Percentiles rank a stretch among this genome's conserved stretches.
Conservation (phyloP, 1,140 invertebrate species). For the Drosophila malerkotliana region DNA sequence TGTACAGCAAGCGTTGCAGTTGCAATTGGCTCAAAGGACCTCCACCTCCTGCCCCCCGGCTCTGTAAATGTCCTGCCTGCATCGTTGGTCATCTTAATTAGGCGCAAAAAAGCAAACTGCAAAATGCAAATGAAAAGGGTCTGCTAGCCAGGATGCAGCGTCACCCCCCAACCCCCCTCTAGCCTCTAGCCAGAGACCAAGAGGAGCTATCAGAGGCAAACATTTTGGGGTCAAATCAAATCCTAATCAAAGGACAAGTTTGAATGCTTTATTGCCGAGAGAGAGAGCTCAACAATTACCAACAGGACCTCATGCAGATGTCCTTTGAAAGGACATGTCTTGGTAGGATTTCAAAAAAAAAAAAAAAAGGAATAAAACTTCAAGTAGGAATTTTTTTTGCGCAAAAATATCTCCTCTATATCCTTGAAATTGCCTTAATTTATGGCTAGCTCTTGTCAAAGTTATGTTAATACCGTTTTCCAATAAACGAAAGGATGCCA, state of each 20-base stretch:
- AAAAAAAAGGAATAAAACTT: not conserved
- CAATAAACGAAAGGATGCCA: not conserved
- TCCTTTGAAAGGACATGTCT: not conserved
- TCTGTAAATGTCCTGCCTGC: conserved; percentile 21
- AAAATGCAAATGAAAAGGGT: conserved; percentile 57
- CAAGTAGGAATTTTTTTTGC: not conserved
- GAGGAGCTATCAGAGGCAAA: conserved; percentile 36
- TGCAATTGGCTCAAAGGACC: conserved; percentile 21
- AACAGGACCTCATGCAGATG: not conserved
- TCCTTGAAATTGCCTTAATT: conserved; percentile 3
- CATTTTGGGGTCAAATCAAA: conserved; percentile 54
- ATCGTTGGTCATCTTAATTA: conserved; percentile 55
- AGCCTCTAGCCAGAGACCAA: not conserved
- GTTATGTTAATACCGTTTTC: conserved; percentile 26
- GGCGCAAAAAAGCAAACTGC: conserved; percentile 49
- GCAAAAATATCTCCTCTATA: too few species aligned
- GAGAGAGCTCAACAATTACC: conserved; percentile 2
- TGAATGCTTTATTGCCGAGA: not conserved
- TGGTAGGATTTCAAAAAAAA: not conserved
- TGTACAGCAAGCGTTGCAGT: conserved; percentile 3
- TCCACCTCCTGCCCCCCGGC: not conserved
- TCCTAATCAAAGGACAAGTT: conserved; percentile 25
- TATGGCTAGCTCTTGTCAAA: conserved; percentile 12
- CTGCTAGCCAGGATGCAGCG: not conserved
- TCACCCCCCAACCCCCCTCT: too few species aligned